Percentiles rank a stretch among this genome's conserved stretches.
These are phyloP conservation scores for Pristionchus mayeri DNA, from an alignment of 2,888 invertebrate genomes.

Conservation along the genomic window DNA sequence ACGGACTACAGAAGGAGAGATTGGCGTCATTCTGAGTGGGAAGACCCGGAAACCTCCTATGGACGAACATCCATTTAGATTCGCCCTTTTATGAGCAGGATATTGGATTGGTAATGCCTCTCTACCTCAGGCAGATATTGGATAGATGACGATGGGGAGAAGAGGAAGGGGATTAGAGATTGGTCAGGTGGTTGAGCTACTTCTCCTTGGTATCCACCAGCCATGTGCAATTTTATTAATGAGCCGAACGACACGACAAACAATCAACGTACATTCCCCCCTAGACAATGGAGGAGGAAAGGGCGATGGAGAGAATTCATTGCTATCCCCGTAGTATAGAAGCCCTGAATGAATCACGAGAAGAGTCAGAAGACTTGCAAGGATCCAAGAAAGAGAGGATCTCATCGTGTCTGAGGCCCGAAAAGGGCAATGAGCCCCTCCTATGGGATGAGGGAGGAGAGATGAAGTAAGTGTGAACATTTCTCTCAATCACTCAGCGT, in stretches of 20 bases:
- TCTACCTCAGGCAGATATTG: slow-evolving; percentile 9
- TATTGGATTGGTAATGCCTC: slow-evolving; percentile 11
- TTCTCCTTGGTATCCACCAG: too few relatives aligned
- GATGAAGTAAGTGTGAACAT: background rate
- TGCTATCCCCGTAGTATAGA: too few relatives aligned
- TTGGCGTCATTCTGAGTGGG: background rate
- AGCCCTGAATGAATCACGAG: too few relatives aligned
- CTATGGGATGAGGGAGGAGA: background rate
- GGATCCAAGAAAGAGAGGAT: background rate
- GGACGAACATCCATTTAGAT: background rate
- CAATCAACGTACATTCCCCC: too few relatives aligned
- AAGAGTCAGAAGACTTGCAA: background rate
- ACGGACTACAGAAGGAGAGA: background rate
- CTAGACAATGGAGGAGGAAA: background rate
- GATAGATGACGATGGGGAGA: background rate
- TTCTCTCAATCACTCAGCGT: background rate
- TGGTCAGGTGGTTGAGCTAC: background rate
- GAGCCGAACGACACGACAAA: background rate
- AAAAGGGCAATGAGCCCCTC: background rate
- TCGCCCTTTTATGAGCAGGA: slow-evolving; percentile 5
- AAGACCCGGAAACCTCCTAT: background rate
- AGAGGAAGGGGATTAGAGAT: background rate
- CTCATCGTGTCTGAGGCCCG: background rate
- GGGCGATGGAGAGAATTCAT: background rate
- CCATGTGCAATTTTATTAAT: too few relatives aligned